Base-by-base conservation (phyloP, 1,140 invertebrate genomes). In the Drosophila auraria region DNA sequence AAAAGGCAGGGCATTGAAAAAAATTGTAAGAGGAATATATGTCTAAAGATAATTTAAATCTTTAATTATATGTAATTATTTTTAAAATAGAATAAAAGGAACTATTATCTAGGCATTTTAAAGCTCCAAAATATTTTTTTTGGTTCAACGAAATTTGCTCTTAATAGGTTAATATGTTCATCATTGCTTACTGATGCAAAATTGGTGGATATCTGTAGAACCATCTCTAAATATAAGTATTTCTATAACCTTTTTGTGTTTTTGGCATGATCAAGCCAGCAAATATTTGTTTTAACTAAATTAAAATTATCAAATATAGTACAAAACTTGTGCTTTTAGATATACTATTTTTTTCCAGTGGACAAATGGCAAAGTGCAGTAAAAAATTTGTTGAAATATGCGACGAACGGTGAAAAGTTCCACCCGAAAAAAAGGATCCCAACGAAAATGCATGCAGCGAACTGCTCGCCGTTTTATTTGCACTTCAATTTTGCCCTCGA, bases 401-500 rank as follows among this genome's bases (percentile, higher is more conserved):
- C 75, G 75, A 79, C 76, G 54, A 66, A 47, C 54, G 53, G 40
- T 78, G 54, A 40, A 66, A 57, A 57, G 47, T 58, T 68, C 56
- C 45, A 23, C 47, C 38, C 63, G 30, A 78, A 71, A 79, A 57
- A 63, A 58, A 59, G 27, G 11, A 62, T 49, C 40, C 64, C 33
- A 56, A 56, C 61, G 36, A 57, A 64, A 64, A 64, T 64, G 61
- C 61, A 54, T 49, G 40, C 65, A 78, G 72, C 74, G 74, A 86
- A 79, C 73, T 76, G 78, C 83, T 87, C 62, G 77, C 71, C 83
- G 68, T 87, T 87, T 87, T 87, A 89, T 89, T 89, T 89, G 84
- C 84, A 89, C 84, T 89, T 89, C 84, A 89, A 90, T 89, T 89
- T 89, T 74, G 81, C 78, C 83, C 83, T 84, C 81, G 84, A 81